Conservation (phyloP, 2,113 vertebrate genomes). For the Parotia lawesii region DNA sequence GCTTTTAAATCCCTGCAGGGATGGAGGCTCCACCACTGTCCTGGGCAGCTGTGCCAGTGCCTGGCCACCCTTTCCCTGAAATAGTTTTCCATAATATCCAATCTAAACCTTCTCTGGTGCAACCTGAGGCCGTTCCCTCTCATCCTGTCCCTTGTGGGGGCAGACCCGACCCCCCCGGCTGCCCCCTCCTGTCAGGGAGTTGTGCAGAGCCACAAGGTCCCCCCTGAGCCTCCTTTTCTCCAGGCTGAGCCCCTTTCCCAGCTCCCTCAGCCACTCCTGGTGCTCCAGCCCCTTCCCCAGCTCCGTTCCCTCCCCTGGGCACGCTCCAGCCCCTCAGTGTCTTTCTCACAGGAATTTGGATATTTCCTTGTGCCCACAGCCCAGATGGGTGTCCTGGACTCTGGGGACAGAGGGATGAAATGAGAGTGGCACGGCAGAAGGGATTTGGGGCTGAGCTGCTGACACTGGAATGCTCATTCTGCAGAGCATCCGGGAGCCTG, state of each 20-base stretch:
- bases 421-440: neutral
- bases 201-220: neutral
- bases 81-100: neutral
- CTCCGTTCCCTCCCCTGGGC: rapidly evolving
- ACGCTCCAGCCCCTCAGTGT: rapidly evolving
- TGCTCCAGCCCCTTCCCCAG: neutral
- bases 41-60: neutral
- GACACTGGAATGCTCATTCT: neutral
- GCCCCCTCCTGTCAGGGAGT: neutral
- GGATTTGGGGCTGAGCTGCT: neutral
- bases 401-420: neutral
- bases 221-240: neutral
- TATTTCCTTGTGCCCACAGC: neutral
- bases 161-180: rapidly evolving
- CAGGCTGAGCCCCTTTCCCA: neutral
- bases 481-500: neutral
- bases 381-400: neutral
- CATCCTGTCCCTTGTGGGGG: neutral
- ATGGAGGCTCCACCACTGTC: neutral
- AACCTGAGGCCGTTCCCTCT: rapidly evolving
- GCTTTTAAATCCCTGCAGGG: neutral
- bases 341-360: neutral
- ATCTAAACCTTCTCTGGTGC: rapidly evolving
- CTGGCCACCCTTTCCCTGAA: neutral
- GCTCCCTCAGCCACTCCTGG: neutral